Conservation (phyloP, 1,140 invertebrate species). For the Drosophila watanabei region DNA sequence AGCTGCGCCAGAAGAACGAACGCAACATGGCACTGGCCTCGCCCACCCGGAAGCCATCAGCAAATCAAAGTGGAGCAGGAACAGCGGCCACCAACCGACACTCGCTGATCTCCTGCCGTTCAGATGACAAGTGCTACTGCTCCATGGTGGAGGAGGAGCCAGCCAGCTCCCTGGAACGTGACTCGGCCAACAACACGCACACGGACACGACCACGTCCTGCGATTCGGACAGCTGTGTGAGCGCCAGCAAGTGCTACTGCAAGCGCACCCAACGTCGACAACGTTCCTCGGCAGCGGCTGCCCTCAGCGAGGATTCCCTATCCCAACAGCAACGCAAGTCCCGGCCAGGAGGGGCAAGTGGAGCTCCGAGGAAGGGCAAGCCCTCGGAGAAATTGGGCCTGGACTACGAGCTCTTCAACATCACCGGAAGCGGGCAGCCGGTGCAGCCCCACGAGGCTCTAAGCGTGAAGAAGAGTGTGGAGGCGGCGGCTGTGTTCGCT, state of each 20-base stretch:
- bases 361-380: constrained; percentile 47
- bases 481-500: constrained; percentile 94
- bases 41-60: constrained; percentile 28
- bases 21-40: constrained; percentile 61
- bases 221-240: constrained; percentile 94
- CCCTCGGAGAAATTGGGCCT: constrained; percentile 88
- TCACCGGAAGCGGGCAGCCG: constrained; percentile 84
- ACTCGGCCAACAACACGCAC: constrained; percentile 62
- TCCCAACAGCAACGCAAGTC: constrained; percentile 71
- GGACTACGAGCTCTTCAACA: constrained; percentile 90
- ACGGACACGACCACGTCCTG: constrained; percentile 89
- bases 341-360: constrained; percentile 7
- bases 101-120: constrained; percentile 84
- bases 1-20: constrained; percentile 73
- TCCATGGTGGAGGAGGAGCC: constrained; percentile 86
- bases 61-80: not conserved
- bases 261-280: constrained; percentile 85
- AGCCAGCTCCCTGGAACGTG: constrained; percentile 72
- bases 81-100: constrained; percentile 52
- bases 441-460: constrained; percentile 89
- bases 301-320: constrained; percentile 61
- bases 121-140: constrained; percentile 90
- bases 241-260: constrained; percentile 96
- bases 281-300: constrained; percentile 37
- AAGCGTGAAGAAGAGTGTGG: constrained; percentile 94